Base-by-base conservation (phyloP, 2,797 vertebrate species). In the Telmatherina bonti region DNA sequence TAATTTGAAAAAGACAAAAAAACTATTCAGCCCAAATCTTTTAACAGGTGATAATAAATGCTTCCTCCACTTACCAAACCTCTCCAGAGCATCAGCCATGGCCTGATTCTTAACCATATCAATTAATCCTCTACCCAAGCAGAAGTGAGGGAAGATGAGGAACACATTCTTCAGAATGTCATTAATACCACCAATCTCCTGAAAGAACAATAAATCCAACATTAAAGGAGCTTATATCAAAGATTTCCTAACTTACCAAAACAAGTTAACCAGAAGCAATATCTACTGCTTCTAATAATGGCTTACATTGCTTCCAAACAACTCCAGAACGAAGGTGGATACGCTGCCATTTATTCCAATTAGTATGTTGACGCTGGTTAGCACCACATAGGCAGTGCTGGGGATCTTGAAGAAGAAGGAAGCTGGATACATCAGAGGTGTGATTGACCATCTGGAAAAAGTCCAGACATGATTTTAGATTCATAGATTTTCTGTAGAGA, bases 81-180 rank as follows among this genome's bases (percentile, higher is more conserved):
- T 95, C 91, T 99, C 97, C 81, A 99, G 84, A 71, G 97, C 97
- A 60, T 99, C 97, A 4, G 97, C 96, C 97, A 98, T 99, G 1
- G 97, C 97, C 90, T 99, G 98, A 85, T 99, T 99, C 93, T 99
- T 99, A 92, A 98, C 98, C 97, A 99, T 99, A 86, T 99, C 98
- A 54, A 99, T 99, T 29, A 99, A 93, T 22, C 98, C 98, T 59
- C 97, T 90, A 3, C 97, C 98, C 85, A 99, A 86, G 81, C 97
- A 99, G 92, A 99, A 99, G 91, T 99, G 97, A 55, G 98, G 97
- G 78, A 99, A 99, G 86, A 99, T 97, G 76, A 99, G 93, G 81
- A 99, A 98, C 29, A 99, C 96, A 0, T 97, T 98, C 84, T 98
- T 98, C 84, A 99, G 90, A 79, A 99, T 96, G 65, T 99, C 96